Evolutionary conservation across 2,797 vertebrate species (phyloP).

Genomic region (Neomorphus geoffroyi): DNA sequence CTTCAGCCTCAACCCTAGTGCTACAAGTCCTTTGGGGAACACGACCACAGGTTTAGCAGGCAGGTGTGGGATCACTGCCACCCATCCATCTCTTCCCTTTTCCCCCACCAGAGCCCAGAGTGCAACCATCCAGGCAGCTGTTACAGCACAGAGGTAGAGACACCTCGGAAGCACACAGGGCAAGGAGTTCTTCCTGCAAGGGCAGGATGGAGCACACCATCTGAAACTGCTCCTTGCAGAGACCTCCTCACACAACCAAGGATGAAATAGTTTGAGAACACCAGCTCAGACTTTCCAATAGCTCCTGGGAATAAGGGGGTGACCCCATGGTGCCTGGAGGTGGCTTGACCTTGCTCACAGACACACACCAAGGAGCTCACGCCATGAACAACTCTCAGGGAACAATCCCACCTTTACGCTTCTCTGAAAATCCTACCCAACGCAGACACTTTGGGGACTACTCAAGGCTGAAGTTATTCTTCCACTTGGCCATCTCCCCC

Average conservation of each 20-base stretch:
- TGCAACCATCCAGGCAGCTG: neutral
- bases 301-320: neutral
- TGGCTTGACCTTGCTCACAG: neutral
- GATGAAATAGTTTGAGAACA: neutral
- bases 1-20: neutral
- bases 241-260: neutral
- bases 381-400: neutral
- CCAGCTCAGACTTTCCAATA: neutral
- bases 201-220: neutral
- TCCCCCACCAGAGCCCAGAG: too few relatives aligned
- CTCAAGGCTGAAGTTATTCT: neutral
- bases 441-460: neutral
- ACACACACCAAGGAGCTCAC: accelerated
- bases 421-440: neutral
- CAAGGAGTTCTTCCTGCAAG: neutral
- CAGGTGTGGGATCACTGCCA: neutral
- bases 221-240: neutral
- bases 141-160: neutral
- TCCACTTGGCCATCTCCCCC: neutral
- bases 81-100: neutral
- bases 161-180: neutral
- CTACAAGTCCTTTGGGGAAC: neutral
- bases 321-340: accelerated
- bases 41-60: neutral
- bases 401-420: neutral